Evolutionary conservation across 2,797 vertebrate genomes (phyloP).

Genomic region (Schizopygopsis pylzovi): DNA sequence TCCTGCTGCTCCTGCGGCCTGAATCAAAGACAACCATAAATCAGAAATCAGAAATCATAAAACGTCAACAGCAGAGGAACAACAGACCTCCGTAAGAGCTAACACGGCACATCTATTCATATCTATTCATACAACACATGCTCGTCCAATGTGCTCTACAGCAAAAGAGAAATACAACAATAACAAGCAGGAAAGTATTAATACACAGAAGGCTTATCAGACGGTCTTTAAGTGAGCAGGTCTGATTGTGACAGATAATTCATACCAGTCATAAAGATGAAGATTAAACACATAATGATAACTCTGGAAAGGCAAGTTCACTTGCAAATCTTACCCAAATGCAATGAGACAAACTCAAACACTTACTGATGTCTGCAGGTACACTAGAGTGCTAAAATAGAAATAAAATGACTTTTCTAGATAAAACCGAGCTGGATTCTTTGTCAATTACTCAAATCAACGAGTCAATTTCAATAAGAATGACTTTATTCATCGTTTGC

Average conservation of each 20-base stretch:
- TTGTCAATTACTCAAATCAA: not conserved
- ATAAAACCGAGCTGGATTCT: not conserved
- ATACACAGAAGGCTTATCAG: too few species aligned
- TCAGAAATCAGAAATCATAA: not conserved
- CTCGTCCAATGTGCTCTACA: too few species aligned
- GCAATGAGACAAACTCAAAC: not conserved
- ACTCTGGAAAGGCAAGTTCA: not conserved
- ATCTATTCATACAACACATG: too few species aligned
- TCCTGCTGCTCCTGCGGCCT: conserved; percentile 82
- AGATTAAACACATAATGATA: not conserved
- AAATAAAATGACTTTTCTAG: not conserved
- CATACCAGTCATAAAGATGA: too few species aligned
- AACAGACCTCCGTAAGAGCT: not conserved
- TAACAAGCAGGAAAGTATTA: too few species aligned
- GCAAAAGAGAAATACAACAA: too few species aligned
- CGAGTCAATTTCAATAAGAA: not conserved
- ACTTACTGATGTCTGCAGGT: not conserved
- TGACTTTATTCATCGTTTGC: not conserved
- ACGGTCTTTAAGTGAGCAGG: too few species aligned
- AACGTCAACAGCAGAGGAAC: not conserved
- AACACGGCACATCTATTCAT: too few species aligned
- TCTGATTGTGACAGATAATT: too few species aligned
- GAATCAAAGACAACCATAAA: conserved; percentile 13
- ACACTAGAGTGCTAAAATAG: not conserved
- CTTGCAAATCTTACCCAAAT: not conserved